Percentiles rank a stretch among this genome's conserved stretches.
phyloP scores from a whole-genome alignment of 1,140 invertebrate genomes.

The Dysdera silvatica region DNA sequence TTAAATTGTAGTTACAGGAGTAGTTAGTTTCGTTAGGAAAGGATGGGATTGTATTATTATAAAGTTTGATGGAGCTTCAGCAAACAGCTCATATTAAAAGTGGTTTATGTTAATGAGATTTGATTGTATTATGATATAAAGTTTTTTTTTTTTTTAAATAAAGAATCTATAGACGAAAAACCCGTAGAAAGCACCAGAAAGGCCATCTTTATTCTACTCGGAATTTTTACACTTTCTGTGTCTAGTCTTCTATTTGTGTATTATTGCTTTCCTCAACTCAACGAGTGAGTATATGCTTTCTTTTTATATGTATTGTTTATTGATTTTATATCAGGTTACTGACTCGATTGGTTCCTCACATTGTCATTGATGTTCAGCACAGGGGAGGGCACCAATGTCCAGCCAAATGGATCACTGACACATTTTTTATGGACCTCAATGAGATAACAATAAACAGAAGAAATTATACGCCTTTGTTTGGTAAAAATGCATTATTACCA shows the following conservation, averaged over 20 bases:
- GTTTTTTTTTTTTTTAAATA: constrained; percentile 3
- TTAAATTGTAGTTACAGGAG: too few species aligned
- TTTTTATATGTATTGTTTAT: not conserved
- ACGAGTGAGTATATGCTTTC: constrained; percentile 58
- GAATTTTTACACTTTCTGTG: constrained; percentile 58
- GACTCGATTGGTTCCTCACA: not conserved
- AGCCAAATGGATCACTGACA: too few species aligned
- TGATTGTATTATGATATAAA: not conserved
- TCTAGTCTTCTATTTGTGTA: constrained; percentile 58
- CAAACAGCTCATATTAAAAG: too few species aligned
- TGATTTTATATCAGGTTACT: constrained; percentile 7
- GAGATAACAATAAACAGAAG: too few species aligned
- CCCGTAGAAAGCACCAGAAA: constrained; percentile 38
- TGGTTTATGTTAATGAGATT: not conserved
- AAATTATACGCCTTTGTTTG: too few species aligned
- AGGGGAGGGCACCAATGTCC: too few species aligned
- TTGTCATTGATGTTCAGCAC: not conserved
- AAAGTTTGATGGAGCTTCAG: too few species aligned
- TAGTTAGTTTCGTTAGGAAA: too few species aligned
- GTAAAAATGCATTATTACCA: too few species aligned
- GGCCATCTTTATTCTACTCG: constrained; percentile 38
- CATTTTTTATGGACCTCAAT: too few species aligned
- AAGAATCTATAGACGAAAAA: not conserved
- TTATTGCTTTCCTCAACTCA: constrained; percentile 67
- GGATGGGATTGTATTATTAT: too few species aligned